Base-by-base conservation (phyloP, 2,888 invertebrate genomes). In the Deladenus siricidicola region DNA sequence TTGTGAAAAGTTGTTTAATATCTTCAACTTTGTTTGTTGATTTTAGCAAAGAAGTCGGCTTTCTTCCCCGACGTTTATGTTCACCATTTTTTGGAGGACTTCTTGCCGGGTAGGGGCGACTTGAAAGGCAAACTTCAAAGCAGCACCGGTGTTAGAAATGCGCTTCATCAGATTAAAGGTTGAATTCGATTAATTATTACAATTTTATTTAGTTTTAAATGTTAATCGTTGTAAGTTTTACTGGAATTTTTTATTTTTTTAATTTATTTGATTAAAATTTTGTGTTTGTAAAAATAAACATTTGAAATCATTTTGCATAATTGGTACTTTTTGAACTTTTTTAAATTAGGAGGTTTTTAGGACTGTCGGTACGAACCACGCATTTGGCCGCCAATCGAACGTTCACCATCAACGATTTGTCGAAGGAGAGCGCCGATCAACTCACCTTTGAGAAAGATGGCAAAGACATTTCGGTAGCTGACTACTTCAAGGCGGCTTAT, bases 11-110 rank as follows among this genome's bases (percentile, higher is more conserved):
- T 14, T 59, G 14, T 24, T 2, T 47, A n/a, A n/a, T n/a, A n/a
- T n/a, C n/a, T n/a, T n/a, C 39, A 34, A 10, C 6, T 34, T 10
- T 34, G 39, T 34, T 6, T 34, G 6, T 34, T 34, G 14, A 14
- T 60, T 61, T 51, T 28, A 61, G 61, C 61, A 3, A 61, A 61
- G 23, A 61, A 61, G 24, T 60, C 61, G 34, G 61, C 61, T 3
- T 61, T 61, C 34, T 61, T 61, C 34, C 61, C 61, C 28, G 47
- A 21, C 3, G 21, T 52, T 10, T n/a, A 3, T 2, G n/a, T 61
- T n/a, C 4, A 34, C 26, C 21, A 23, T 0, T 61, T 60, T 19
- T 21, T 61, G 21, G 39, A 34, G 17, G 17, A 29, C 0, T 60
- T 61, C 28, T 34, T 58, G 2, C 8, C 19, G n/a, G 17, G 51